Percentiles rank a stretch among this genome's conserved stretches.
Conservation (phyloP, 2,797 vertebrate genomes). For the Amniataba percoides region DNA sequence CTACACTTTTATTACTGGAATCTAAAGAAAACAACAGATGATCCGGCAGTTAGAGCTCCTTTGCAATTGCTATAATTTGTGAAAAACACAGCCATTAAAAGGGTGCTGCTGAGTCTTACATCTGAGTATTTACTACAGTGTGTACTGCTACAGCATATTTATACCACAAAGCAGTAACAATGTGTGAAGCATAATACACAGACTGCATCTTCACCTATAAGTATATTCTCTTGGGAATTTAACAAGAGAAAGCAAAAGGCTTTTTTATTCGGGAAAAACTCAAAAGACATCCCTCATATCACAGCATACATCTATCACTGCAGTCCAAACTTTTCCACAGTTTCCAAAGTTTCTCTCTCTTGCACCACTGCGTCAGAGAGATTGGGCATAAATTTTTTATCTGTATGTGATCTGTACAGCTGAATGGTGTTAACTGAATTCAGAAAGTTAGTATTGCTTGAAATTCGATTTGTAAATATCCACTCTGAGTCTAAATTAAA, state of each 20-base stretch:
- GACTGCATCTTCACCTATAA: not conserved
- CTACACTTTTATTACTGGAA: not conserved
- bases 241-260: not conserved
- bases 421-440: too few relatives aligned
- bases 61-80: not conserved
- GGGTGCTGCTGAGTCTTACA: not conserved
- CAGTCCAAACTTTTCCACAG: not conserved
- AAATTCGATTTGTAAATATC: not conserved
- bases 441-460: not conserved
- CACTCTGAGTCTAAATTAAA: not conserved
- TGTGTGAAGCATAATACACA: not conserved
- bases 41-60: not conserved
- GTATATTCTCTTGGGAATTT: not conserved
- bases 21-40: not conserved
- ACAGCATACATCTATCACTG: not conserved
- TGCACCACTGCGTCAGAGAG: not conserved
- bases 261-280: not conserved
- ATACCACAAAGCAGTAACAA: not conserved
- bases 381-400: not conserved
- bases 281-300: not conserved
- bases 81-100: conserved; percentile 9
- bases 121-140: not conserved
- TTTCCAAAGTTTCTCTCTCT: not conserved
- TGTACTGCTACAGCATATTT: conserved; percentile 1
- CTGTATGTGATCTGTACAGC: too few relatives aligned